Percentiles rank a stretch among this genome's conserved stretches.
Conservation (phyloP, 2,888 invertebrate species). For the Cataglyphis albicans region DNA sequence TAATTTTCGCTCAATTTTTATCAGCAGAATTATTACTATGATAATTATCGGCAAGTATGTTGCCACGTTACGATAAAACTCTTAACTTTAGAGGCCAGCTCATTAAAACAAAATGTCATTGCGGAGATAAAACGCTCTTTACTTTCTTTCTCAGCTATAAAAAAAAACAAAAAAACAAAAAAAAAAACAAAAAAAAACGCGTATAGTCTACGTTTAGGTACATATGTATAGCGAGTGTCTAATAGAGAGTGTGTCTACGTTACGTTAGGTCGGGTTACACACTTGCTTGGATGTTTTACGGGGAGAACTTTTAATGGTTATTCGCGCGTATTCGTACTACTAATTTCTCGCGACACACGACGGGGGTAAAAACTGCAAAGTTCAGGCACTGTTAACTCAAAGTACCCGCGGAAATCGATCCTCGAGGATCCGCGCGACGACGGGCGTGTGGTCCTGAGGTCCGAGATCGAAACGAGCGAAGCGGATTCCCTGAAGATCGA, state of each 20-base stretch:
- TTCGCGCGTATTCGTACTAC: slow-evolving; percentile 41
- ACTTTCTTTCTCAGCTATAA: slow-evolving; percentile 31
- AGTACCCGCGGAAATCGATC: slow-evolving; percentile 67
- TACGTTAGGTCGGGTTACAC: slow-evolving; percentile 57
- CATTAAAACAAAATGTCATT: slow-evolving; percentile 70
- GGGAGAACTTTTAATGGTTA: slow-evolving; percentile 37
- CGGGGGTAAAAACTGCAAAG: slow-evolving; percentile 66
- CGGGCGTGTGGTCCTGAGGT: slow-evolving; percentile 34
- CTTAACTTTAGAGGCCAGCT: slow-evolving; percentile 77
- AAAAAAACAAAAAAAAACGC: slow-evolving; percentile 6
- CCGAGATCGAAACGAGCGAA: slow-evolving; percentile 38
- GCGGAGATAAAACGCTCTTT: slow-evolving; percentile 48
- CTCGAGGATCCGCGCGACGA: slow-evolving; percentile 55
- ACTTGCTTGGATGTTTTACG: slow-evolving; percentile 30
- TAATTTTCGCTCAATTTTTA: not conserved
- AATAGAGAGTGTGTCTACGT: slow-evolving; percentile 53
- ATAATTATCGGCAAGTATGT: slow-evolving; percentile 65
- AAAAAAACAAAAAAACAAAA: not conserved
- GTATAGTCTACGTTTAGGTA: slow-evolving; percentile 55
- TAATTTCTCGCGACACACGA: slow-evolving; percentile 53
- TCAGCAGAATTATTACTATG: slow-evolving; percentile 13
- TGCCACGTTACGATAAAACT: slow-evolving; percentile 56
- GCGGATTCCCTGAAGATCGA: slow-evolving; percentile 30
- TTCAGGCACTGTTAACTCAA: slow-evolving; percentile 79
- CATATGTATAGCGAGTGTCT: slow-evolving; percentile 55